Conservation (phyloP, 2,797 vertebrate genomes). For the Enteromius thamalakanensis region DNA sequence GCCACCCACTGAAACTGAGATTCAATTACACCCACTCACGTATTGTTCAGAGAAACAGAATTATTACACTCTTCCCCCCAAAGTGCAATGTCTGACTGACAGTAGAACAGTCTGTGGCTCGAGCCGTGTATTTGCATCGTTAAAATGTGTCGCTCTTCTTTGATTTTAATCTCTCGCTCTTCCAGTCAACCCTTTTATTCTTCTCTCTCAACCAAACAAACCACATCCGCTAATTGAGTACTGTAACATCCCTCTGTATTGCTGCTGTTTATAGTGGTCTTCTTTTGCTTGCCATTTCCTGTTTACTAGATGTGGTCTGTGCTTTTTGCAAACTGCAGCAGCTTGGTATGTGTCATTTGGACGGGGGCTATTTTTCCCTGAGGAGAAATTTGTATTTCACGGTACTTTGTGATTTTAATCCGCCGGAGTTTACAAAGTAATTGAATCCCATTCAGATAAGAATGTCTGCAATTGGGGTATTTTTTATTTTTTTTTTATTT, state of each 20-base stretch:
- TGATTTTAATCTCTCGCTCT: slow-evolving; percentile 37
- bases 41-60: slow-evolving; percentile 49
- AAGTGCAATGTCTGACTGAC: slow-evolving; percentile 52
- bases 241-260: neutral
- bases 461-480: neutral
- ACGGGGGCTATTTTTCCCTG: neutral
- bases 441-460: neutral
- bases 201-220: neutral
- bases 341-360: neutral
- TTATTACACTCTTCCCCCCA: slow-evolving; percentile 48
- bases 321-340: slow-evolving; percentile 20
- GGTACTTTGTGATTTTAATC: neutral
- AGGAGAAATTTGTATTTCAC: neutral
- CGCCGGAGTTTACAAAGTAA: neutral
- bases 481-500: too few relatives aligned
- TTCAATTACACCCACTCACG: slow-evolving; percentile 52
- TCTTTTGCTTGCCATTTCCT: slow-evolving; percentile 25
- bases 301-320: slow-evolving; percentile 9
- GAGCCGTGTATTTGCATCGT: slow-evolving; percentile 47
- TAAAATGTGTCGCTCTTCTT: slow-evolving; percentile 49
- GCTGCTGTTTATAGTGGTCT: slow-evolving; percentile 11
- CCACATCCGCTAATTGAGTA: slow-evolving; percentile 22
- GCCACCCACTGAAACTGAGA: slow-evolving; percentile 44
- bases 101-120: slow-evolving; percentile 17
- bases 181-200: slow-evolving; percentile 15